Conservation (phyloP, 2,888 invertebrate genomes). For the Trichogramma dendrolimi region DNA sequence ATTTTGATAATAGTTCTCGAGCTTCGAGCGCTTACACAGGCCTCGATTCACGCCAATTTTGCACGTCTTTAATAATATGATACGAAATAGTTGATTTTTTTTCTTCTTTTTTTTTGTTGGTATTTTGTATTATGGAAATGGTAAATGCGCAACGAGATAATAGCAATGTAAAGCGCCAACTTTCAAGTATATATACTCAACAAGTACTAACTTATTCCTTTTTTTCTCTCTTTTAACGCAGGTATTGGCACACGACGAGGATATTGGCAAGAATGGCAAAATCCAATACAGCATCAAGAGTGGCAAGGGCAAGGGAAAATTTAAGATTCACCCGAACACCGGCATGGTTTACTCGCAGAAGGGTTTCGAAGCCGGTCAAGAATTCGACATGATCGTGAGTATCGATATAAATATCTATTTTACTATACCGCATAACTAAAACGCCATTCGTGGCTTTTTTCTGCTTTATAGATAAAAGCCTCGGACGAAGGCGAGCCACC, state of each 20-base stretch:
- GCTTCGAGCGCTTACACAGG: too few species aligned
- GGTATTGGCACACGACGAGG: constrained; percentile 80
- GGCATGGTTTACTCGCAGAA: constrained; percentile 78
- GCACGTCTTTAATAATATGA: too few species aligned
- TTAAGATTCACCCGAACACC: constrained; percentile 75
- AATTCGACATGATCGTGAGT: constrained; percentile 65
- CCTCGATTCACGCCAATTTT: too few species aligned
- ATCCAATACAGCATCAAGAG: constrained; percentile 78
- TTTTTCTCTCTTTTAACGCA: constrained; percentile 41
- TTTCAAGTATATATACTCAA: background rate
- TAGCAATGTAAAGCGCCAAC: background rate
- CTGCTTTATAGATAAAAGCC: constrained; percentile 65
- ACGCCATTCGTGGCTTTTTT: background rate
- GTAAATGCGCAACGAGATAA: background rate
- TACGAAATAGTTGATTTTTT: too few species aligned
- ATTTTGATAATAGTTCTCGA: too few species aligned
- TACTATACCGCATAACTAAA: background rate
- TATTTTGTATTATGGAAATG: too few species aligned
- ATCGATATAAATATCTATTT: background rate
- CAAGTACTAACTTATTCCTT: background rate
- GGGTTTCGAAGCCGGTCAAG: constrained; percentile 65
- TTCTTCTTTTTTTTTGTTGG: too few species aligned
- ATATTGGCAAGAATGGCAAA: constrained; percentile 76
- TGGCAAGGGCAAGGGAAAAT: constrained; percentile 72
- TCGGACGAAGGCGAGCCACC: constrained; percentile 75